Evolutionary conservation across 1,140 invertebrate species (phyloP), one percentile per base, ranked within the genome.

Genomic region (Drosophila lini): DNA sequence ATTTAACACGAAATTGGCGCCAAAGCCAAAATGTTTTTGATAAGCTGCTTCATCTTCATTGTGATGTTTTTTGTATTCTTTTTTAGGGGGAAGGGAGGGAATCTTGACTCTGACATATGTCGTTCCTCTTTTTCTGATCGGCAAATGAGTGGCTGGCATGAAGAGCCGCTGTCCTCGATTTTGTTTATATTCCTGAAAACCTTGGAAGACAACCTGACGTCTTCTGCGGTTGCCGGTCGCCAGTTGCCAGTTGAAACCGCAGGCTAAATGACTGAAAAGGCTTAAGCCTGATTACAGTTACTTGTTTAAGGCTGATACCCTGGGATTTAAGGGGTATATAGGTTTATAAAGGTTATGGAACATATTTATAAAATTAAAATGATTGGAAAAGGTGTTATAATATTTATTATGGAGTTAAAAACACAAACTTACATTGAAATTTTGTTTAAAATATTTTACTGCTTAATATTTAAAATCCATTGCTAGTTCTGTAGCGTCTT

Each of bases 1-100:
- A 55, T 69, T 61, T 47, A 77, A 78, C 76, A 52, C 57, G 57
- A 86, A 85, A 75, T 81, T 85, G 81, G 83, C 81, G 81, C 82
- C 81, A 85, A 86, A 78, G 65, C 82, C 64, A 75, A 84, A 86
- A 78, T 88, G 83, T 82, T 80, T 79, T 64, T 88, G 82, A 85
- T 85, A 85, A 88, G 73, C 80, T 70, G 62, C 80, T 70, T 58
- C 34, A 48, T 65, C 32, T 65, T 65, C 31, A 5, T 32, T 36
- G 9, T 38, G 15, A 28, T 32, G 19, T 32, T 62, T 55, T 28
- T 22, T 22, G 22, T 22, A n/a, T 22, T 22, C 2, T 57, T 5
- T 22, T 11, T n/a, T 13, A 31, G 6, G 28, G 61, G 19, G 8
- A 42, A 31, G 45, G 19, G 41, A 38, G 45, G n/a, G 10, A 19